phyloP scores from a whole-genome alignment of 2,888 invertebrate genomes.

The Apodemia mormo region DNA sequence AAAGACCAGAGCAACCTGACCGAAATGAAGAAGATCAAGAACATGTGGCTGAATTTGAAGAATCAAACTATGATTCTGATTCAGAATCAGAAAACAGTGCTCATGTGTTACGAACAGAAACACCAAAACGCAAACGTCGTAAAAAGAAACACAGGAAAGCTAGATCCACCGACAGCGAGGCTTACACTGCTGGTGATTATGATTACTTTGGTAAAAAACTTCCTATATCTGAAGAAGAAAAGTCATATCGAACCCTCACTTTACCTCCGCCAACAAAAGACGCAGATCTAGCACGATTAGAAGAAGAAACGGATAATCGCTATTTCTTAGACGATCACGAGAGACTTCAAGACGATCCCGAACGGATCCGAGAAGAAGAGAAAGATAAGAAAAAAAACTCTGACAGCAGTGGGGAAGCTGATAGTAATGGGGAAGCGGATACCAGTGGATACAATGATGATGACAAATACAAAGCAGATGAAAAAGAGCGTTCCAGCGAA shows the following conservation, averaged over 20 bases:
- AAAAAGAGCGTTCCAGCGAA: slow-evolving; percentile 42
- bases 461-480: slow-evolving; percentile 33
- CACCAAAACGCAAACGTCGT: slow-evolving; percentile 54
- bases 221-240: slow-evolving; percentile 65
- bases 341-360: slow-evolving; percentile 57
- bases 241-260: slow-evolving; percentile 53
- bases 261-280: slow-evolving; percentile 64
- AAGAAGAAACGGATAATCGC: slow-evolving; percentile 44
- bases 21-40: slow-evolving; percentile 47
- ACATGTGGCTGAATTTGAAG: slow-evolving; percentile 35
- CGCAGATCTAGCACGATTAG: slow-evolving; percentile 57
- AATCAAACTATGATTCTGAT: slow-evolving; percentile 44
- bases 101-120: slow-evolving; percentile 50
- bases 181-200: slow-evolving; percentile 57
- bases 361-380: slow-evolving; percentile 41
- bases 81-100: slow-evolving; percentile 56
- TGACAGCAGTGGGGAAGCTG: slow-evolving; percentile 45
- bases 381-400: slow-evolving; percentile 40
- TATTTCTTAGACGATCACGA: slow-evolving; percentile 63
- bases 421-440: slow-evolving; percentile 37
- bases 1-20: slow-evolving; percentile 48
- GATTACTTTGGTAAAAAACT: slow-evolving; percentile 66
- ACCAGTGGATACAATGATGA: slow-evolving; percentile 22
- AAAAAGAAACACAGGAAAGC: slow-evolving; percentile 57
- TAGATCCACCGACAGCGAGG: slow-evolving; percentile 49